Evolutionary conservation across 2,888 invertebrate genomes (phyloP).

Genomic region (Drosophila robusta): DNA sequence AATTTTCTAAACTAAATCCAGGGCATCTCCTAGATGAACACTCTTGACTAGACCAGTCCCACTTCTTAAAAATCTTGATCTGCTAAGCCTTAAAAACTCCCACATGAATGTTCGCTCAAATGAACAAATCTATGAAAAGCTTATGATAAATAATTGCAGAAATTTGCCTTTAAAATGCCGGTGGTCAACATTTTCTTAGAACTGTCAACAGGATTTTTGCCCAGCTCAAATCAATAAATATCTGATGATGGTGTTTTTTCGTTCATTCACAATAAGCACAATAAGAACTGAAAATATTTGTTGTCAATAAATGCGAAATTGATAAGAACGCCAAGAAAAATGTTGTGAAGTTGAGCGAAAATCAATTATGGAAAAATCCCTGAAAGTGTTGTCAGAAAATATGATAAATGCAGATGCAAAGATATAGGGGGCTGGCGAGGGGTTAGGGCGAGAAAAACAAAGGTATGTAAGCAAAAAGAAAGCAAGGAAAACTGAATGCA

Average conservation of each 20-base stretch:
- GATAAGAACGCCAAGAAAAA: constrained; percentile 48
- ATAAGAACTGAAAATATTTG: constrained; percentile 35
- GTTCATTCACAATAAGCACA: not conserved
- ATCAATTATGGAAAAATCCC: constrained; percentile 61
- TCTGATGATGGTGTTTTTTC: constrained; percentile 1
- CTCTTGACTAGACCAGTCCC: too few species aligned
- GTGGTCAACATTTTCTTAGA: constrained; percentile 7
- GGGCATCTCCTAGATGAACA: too few species aligned
- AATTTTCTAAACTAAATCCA: too few species aligned
- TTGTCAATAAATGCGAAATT: constrained; percentile 71
- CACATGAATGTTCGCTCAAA: too few species aligned
- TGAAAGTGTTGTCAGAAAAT: constrained; percentile 26
- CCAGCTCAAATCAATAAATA: constrained; percentile 1
- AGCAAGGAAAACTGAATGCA: too few species aligned
- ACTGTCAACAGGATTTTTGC: constrained; percentile 39
- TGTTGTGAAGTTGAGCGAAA: constrained; percentile 14
- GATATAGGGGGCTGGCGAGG: not conserved
- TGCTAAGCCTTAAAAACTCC: too few species aligned
- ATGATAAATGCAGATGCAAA: constrained; percentile 46
- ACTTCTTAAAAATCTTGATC: too few species aligned
- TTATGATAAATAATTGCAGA: not conserved
- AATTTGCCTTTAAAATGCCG: constrained; percentile 37
- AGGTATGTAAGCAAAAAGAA: not conserved
- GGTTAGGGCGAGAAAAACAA: not conserved
- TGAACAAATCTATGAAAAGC: not conserved